Conservation (phyloP, 2,888 invertebrate species). For the Pyrocoelia pectoralis region DNA sequence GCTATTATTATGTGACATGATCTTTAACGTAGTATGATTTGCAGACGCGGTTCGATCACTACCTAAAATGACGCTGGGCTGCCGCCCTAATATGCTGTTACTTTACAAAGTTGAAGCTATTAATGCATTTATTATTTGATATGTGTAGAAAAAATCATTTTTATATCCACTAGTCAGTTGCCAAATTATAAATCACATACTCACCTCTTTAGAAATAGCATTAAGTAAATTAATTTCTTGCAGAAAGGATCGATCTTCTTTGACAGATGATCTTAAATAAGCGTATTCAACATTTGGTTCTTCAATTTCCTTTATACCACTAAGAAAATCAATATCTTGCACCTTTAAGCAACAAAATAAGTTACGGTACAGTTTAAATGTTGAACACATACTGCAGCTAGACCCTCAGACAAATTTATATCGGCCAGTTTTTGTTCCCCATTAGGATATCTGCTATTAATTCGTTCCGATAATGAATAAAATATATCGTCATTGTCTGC, state of each 20-base stretch:
- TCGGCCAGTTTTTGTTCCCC: slow-evolving; percentile 69
- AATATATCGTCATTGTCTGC: slow-evolving; percentile 71
- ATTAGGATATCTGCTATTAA: slow-evolving; percentile 68
- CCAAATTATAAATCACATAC: too few species aligned
- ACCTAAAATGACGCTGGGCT: too few species aligned
- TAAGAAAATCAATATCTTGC: slow-evolving; percentile 54
- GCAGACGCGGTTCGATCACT: too few species aligned
- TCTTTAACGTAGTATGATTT: too few species aligned
- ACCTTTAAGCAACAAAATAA: slow-evolving; percentile 49
- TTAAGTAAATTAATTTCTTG: slow-evolving; percentile 68
- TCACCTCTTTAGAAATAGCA: slow-evolving; percentile 65
- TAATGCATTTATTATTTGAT: too few species aligned
- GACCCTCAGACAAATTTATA: slow-evolving; percentile 69
- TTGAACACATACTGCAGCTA: slow-evolving; percentile 67
- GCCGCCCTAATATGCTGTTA: too few species aligned
- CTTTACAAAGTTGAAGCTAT: too few species aligned
- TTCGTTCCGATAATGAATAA: slow-evolving; percentile 65
- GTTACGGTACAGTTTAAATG: background rate
- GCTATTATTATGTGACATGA: too few species aligned
- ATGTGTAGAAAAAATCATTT: too few species aligned
- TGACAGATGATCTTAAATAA: slow-evolving; percentile 55
- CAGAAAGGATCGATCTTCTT: slow-evolving; percentile 70
- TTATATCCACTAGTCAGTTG: too few species aligned
- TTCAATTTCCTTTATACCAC: slow-evolving; percentile 50
- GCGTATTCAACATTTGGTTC: slow-evolving; percentile 47